Percentiles rank a stretch among this genome's conserved stretches.
phyloP scores from a whole-genome alignment of 2,113 vertebrate species.

The Neolamprologus falcicula region DNA sequence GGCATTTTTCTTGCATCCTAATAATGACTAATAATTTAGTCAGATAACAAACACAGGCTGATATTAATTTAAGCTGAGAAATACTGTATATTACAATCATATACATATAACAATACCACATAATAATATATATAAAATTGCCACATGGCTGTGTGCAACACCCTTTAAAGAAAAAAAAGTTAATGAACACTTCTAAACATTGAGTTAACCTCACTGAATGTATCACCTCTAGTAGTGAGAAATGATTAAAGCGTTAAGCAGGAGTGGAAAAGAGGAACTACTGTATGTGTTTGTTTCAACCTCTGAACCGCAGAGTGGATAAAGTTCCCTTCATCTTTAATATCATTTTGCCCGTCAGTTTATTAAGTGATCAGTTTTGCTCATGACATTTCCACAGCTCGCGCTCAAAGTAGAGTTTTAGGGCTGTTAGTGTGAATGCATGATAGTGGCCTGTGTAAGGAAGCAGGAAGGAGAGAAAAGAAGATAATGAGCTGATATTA shows the following conservation, averaged over 20 bases:
- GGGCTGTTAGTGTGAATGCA: background rate
- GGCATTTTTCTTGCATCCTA: background rate
- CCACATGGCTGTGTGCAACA: background rate
- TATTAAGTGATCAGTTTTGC: background rate
- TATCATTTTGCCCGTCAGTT: background rate
- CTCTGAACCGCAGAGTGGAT: background rate
- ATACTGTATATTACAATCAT: background rate
- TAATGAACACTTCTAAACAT: background rate
- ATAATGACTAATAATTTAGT: background rate
- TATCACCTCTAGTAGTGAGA: background rate
- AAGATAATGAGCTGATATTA: background rate
- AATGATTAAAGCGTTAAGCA: background rate
- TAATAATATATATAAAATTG: background rate
- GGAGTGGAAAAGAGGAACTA: background rate
- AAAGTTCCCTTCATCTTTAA: background rate
- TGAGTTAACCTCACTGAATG: background rate
- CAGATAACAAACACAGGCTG: background rate
- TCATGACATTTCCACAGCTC: background rate
- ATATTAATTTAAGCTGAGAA: background rate
- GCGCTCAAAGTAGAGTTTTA: background rate
- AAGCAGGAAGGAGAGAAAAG: background rate
- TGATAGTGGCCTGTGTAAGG: background rate
- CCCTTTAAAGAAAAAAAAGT: background rate
- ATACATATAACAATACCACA: background rate
- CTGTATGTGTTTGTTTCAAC: background rate